Evolutionary conservation across 1,140 invertebrate species (phyloP), one percentile per base, ranked within the genome.

Genomic region (Cheumatopsyche charites): DNA sequence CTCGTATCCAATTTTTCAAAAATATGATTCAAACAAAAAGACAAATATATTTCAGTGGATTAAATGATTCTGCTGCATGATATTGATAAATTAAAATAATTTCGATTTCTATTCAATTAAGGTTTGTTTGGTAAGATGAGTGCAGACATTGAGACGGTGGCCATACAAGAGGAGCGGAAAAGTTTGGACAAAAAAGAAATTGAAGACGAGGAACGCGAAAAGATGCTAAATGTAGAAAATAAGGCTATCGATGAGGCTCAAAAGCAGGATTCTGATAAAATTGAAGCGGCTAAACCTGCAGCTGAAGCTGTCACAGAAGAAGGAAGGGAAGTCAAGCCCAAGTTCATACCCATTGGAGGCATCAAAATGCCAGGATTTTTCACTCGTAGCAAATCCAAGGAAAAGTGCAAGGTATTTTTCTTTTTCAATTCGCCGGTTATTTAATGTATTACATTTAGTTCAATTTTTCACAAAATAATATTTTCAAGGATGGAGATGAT

Each of bases 281-380:
- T 87, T 23, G 85, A 85, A 62, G 86, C 84, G 29, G 52, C 52
- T 12, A 67, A 67, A 29, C 84, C 84, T 17, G 85, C 86, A 67
- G 84, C 80, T 3, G 84, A 85, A 3, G 82, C 84, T 36, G 83
- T 90, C 4, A 88, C 87, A 13, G 88, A 89, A 76, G 88, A 89
- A 77, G 88, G 88, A 26, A 84, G 88, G 70, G 88, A 90, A 79
- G 89, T 90, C 0, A 91, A 92, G 77, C 90, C 90, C 7, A 92
- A 90, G 78, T 92, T 91, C 79, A 92, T 92, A 77, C 91, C 91
- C 1, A 93, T 92, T 74, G 91, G 91, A 36, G 91, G 90, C 12
- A 91, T 93, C 58, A 92, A 92, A 83, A 90, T 93, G 87, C 91
- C 91, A 4, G 91, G 91, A 26, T 90, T 90, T 80, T 92, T 93